Evolutionary conservation across 2,797 vertebrate genomes (phyloP).

Genomic region (Loriculus beryllinus): DNA sequence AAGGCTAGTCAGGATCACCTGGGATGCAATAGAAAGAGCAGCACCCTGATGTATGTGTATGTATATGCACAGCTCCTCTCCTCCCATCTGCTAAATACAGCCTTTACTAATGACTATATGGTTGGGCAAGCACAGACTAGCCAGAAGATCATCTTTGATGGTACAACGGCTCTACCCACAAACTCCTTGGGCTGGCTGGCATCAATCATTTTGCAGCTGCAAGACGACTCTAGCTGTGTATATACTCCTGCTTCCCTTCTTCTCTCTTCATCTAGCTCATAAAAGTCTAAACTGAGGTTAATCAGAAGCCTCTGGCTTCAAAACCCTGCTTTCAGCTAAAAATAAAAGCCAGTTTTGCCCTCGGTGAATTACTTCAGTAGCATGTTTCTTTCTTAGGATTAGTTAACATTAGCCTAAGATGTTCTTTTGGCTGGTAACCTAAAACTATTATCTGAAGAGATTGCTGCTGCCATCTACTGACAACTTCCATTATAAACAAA

Average conservation of each 20-base stretch:
- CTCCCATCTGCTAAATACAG: background rate
- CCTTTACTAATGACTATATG: accelerated
- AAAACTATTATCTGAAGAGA: constrained; percentile 43
- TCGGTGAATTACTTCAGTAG: background rate
- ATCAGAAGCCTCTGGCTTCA: background rate
- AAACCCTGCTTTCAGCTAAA: background rate
- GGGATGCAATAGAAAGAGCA: background rate
- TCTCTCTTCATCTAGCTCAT: background rate
- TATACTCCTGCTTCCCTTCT: background rate
- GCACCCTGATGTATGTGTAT: accelerated
- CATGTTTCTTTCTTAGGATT: background rate
- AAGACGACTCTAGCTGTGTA: background rate
- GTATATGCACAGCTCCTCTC: background rate
- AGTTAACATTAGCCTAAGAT: constrained; percentile 4
- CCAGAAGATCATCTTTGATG: background rate
- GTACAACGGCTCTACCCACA: accelerated
- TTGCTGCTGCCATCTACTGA: constrained; percentile 77
- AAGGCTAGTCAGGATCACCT: background rate
- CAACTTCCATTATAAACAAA: constrained; percentile 8
- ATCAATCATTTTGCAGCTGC: background rate
- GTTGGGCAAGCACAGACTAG: background rate
- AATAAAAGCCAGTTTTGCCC: background rate
- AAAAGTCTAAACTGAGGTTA: background rate
- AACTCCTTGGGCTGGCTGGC: background rate
- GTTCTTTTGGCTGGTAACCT: background rate